Percentiles rank a stretch among this genome's conserved stretches.
phyloP scores from a whole-genome alignment of 2,888 invertebrate genomes.

The Drosophila algonquin region DNA sequence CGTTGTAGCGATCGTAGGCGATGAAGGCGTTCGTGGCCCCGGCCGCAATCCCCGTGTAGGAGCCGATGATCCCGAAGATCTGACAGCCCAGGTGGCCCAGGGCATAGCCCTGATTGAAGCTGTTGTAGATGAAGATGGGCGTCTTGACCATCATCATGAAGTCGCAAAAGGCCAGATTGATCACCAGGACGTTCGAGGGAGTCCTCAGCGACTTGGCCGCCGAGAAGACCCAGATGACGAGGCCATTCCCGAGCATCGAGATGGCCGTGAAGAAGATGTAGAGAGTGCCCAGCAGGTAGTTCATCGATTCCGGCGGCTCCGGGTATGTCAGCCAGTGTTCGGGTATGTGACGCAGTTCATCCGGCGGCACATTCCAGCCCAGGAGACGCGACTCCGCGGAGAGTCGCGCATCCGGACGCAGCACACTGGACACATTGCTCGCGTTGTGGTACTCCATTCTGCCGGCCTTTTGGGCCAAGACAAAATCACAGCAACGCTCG shows the following conservation, averaged over 20 bases:
- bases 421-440: conserved; percentile 73
- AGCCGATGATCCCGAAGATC: conserved; percentile 90
- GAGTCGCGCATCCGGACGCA: conserved; percentile 75
- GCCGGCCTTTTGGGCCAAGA: conserved; percentile 61
- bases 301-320: conserved; percentile 92
- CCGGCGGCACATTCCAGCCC: conserved; percentile 91
- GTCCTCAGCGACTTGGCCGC: conserved; percentile 83
- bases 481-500: conserved; percentile 55
- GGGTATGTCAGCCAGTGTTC: conserved; percentile 92
- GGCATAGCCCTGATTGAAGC: conserved; percentile 91
- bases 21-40: conserved; percentile 93
- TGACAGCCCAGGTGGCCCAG: conserved; percentile 90
- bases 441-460: conserved; percentile 62
- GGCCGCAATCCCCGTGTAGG: conserved; percentile 92
- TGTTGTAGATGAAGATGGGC: conserved; percentile 88
- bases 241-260: conserved; percentile 91
- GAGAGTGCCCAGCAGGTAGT: conserved; percentile 91
- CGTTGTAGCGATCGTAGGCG: conserved; percentile 91
- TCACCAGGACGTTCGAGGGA: conserved; percentile 93
- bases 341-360: conserved; percentile 90
- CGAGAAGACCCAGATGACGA: conserved; percentile 92
- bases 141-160: conserved; percentile 95
- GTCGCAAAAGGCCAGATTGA: conserved; percentile 92
- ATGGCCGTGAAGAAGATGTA: conserved; percentile 90
- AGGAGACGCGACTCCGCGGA: conserved; percentile 85